Evolutionary conservation across 2,113 vertebrate species (phyloP).

Genomic region (Pangasianodon gigas): DNA sequence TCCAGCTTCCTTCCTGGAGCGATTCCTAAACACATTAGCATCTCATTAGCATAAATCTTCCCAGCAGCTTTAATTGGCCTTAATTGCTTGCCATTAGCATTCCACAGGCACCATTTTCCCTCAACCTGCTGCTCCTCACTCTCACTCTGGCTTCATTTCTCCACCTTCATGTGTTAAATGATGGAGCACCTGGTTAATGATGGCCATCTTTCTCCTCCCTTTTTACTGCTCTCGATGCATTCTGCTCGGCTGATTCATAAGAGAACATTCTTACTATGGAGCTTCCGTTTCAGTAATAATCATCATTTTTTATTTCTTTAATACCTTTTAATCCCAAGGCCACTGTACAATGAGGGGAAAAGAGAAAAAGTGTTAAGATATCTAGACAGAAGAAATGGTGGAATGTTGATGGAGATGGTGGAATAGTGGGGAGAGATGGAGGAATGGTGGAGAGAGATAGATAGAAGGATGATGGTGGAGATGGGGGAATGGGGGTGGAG

Average conservation of each 20-base stretch:
- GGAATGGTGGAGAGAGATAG: too few relatives aligned
- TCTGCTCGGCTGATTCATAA: constrained; percentile 53
- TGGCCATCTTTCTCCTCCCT: constrained; percentile 43
- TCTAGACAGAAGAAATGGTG: background rate
- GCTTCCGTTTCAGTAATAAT: background rate
- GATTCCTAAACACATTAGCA: constrained; percentile 33
- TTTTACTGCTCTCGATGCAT: constrained; percentile 3
- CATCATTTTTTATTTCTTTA: background rate
- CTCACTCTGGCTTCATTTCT: constrained; percentile 21
- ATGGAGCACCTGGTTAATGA: constrained; percentile 61
- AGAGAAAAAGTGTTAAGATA: background rate
- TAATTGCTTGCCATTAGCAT: constrained; percentile 60
- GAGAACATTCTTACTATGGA: background rate
- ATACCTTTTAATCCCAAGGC: background rate
- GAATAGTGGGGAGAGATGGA: background rate
- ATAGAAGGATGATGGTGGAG: too few relatives aligned
- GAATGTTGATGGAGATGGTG: background rate
- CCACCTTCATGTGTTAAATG: constrained; percentile 60
- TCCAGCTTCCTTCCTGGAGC: constrained; percentile 46
- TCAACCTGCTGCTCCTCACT: constrained; percentile 55
- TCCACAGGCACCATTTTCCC: constrained; percentile 56
- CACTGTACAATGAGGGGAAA: background rate
- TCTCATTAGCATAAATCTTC: constrained; percentile 60
- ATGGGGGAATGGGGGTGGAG: background rate
- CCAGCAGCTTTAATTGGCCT: constrained; percentile 52